A percentile compares a stretch with the other conserved stretches of the same genome.
Conservation (phyloP, 2,888 invertebrate species). For the Stenchaetothrips biformis region DNA sequence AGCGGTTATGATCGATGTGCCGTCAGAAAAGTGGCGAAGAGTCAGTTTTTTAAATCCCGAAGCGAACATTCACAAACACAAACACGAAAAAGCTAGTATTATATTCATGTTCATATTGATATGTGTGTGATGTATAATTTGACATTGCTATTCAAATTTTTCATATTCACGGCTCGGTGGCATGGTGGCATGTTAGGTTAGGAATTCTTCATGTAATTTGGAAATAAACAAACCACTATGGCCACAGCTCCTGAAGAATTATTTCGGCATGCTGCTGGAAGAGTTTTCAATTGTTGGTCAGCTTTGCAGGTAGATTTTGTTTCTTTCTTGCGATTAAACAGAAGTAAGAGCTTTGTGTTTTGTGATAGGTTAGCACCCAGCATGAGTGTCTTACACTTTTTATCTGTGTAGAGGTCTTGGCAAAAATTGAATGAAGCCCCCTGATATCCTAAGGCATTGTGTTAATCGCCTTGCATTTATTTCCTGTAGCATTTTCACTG, state of each 20-base stretch:
- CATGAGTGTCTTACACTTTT: too few species aligned
- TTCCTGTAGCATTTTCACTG: too few species aligned
- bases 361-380: too few species aligned
- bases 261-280: conserved; percentile 59
- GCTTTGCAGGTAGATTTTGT: conserved; percentile 49
- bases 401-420: too few species aligned
- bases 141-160: background rate
- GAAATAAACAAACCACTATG: background rate
- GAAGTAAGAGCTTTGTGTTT: too few species aligned
- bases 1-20: background rate
- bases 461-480: too few species aligned
- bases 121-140: too few species aligned
- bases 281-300: conserved; percentile 67
- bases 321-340: background rate
- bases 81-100: background rate
- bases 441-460: too few species aligned
- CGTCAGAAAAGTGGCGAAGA: background rate
- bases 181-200: background rate
- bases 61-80: background rate
- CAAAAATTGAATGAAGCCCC: too few species aligned
- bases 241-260: conserved; percentile 47
- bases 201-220: background rate
- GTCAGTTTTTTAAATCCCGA: too few species aligned
- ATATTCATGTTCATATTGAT: too few species aligned
- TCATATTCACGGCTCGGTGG: background rate